Conservation (phyloP, 1,140 invertebrate genomes). For the Monomorium pharaonis region DNA sequence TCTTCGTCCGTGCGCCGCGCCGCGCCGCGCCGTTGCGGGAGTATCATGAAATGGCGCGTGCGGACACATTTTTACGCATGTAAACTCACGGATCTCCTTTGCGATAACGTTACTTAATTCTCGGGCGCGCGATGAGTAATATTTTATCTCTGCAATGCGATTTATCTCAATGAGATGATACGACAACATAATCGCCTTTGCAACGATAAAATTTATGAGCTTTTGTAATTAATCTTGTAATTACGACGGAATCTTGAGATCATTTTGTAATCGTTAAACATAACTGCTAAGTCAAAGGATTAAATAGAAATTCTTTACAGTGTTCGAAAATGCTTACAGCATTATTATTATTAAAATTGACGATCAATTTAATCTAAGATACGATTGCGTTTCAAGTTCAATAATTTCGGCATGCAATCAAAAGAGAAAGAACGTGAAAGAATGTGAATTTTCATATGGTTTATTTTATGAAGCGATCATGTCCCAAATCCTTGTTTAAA, state of each 20-base stretch:
- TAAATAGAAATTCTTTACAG: background rate
- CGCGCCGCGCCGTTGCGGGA: constrained; percentile 30
- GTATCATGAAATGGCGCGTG: constrained; percentile 34
- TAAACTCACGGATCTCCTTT: background rate
- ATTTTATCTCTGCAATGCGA: background rate
- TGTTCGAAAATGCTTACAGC: too few relatives aligned
- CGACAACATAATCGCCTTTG: background rate
- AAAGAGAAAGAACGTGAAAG: too few relatives aligned
- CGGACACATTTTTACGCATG: background rate
- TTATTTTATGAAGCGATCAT: too few relatives aligned
- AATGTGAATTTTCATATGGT: too few relatives aligned
- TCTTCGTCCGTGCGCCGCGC: constrained; percentile 16
- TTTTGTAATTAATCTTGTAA: background rate
- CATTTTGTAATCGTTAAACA: background rate
- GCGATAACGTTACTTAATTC: background rate
- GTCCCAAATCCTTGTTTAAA: too few relatives aligned
- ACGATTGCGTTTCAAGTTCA: too few relatives aligned
- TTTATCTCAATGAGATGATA: background rate
- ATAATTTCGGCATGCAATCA: too few relatives aligned
- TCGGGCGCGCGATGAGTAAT: background rate
- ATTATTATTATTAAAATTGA: too few relatives aligned
- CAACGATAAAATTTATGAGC: background rate
- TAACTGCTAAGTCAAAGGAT: background rate
- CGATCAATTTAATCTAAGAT: too few relatives aligned
- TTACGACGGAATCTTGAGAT: background rate